Evolutionary conservation across 92 coral and sea anemone species (phyloP).

Genomic region (Hydrozoanthus gracilis): DNA sequence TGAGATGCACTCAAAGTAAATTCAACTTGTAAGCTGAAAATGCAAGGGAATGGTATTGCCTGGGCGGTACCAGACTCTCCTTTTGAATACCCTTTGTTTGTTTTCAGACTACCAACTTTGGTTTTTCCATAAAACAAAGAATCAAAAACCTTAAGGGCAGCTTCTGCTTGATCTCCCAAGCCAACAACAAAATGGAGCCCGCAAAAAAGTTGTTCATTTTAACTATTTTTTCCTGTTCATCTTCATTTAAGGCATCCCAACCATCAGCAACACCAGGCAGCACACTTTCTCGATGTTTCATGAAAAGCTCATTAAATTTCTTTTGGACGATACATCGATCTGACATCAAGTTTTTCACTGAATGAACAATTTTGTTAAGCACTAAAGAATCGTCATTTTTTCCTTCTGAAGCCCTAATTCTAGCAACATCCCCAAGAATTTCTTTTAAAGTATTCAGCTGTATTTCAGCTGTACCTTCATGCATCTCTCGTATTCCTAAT

Average conservation of each 20-base stretch:
- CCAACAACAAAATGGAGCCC: slow-evolving; percentile 32
- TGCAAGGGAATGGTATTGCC: too few relatives aligned
- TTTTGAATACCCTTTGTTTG: slow-evolving; percentile 22
- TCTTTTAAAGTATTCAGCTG: not conserved
- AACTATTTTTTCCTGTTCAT: not conserved
- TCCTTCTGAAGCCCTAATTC: not conserved
- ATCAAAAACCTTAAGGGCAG: slow-evolving; percentile 14
- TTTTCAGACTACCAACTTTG: slow-evolving; percentile 38
- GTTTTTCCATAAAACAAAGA: not conserved
- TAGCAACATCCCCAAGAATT: not conserved
- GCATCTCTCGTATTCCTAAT: not conserved
- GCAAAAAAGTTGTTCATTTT: not conserved
- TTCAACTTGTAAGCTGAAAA: too few relatives aligned
- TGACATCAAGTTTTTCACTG: not conserved
- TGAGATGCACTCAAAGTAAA: too few relatives aligned
- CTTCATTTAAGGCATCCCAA: not conserved
- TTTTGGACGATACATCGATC: not conserved
- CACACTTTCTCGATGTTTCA: not conserved
- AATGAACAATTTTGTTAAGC: not conserved
- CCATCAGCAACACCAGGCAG: not conserved
- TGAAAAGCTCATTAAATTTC: not conserved
- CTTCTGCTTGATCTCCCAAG: not conserved
- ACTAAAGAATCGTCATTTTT: not conserved
- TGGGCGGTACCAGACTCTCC: slow-evolving; percentile 43
- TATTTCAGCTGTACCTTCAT: not conserved